Conservation (phyloP, 2,888 invertebrate species). For the Hypolimnas misippus region DNA sequence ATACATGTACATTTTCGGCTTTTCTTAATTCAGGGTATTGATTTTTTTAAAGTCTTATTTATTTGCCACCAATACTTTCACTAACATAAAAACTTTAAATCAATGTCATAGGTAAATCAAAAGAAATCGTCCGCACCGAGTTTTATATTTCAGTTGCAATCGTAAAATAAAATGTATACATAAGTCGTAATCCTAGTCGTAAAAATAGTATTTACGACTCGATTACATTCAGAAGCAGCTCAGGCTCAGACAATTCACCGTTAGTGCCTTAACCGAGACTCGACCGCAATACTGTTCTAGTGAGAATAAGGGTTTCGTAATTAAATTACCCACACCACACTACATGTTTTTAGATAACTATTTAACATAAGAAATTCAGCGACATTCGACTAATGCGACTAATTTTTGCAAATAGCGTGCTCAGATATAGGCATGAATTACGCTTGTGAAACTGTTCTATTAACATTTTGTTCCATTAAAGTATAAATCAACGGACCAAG, state of each 20-base stretch:
- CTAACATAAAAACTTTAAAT: too few species aligned
- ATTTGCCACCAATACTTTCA: too few species aligned
- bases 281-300: slow-evolving; percentile 22
- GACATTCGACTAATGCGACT: not conserved
- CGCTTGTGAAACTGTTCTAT: too few species aligned
- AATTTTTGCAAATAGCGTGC: not conserved
- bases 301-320: slow-evolving; percentile 26
- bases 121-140: not conserved
- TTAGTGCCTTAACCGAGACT: slow-evolving; percentile 17
- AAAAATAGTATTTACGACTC: slow-evolving; percentile 17
- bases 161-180: not conserved
- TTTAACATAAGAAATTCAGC: not conserved
- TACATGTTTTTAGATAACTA: not conserved
- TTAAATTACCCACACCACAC: slow-evolving; percentile 24
- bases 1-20: too few species aligned
- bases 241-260: slow-evolving; percentile 19
- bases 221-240: slow-evolving; percentile 13
- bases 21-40: too few species aligned
- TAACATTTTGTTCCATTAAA: too few species aligned
- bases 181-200: slow-evolving; percentile 5
- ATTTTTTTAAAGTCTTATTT: too few species aligned
- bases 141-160: not conserved
- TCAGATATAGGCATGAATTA: not conserved
- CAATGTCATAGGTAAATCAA: not conserved
- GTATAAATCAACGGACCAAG: too few species aligned